Conservation (phyloP, 1,140 invertebrate genomes). For the Calephelis virginiensis region DNA sequence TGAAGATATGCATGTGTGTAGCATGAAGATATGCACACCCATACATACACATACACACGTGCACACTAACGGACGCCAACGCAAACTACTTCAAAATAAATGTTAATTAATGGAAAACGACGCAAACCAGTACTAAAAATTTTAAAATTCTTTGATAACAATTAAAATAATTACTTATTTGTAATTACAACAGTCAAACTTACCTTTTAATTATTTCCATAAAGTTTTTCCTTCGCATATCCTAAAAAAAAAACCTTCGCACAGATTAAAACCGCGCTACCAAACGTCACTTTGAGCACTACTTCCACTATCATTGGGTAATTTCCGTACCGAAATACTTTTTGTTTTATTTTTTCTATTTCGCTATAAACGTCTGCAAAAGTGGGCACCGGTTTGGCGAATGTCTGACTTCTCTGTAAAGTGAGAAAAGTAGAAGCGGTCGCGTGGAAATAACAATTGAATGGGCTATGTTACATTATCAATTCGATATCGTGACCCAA, state of each 20-base stretch:
- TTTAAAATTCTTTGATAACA: too few species aligned
- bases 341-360: slow-evolving; percentile 34
- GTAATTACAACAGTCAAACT: neutral
- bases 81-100: too few species aligned
- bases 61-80: too few species aligned
- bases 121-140: too few species aligned
- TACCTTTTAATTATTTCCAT: slow-evolving; percentile 56
- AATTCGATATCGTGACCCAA: slow-evolving; percentile 17
- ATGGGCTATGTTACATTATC: slow-evolving; percentile 35
- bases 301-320: slow-evolving; percentile 29
- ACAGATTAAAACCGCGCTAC: slow-evolving; percentile 25
- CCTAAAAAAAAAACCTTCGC: slow-evolving; percentile 26
- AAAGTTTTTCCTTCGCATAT: slow-evolving; percentile 37
- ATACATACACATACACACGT: too few species aligned
- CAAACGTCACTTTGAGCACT: slow-evolving; percentile 23
- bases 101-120: too few species aligned
- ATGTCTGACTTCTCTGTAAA: slow-evolving; percentile 31
- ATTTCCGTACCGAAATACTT: slow-evolving; percentile 33
- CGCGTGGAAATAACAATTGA: slow-evolving; percentile 51
- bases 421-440: slow-evolving; percentile 42
- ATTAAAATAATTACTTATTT: too few species aligned
- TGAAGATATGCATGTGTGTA: too few species aligned
- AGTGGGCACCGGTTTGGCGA: slow-evolving; percentile 51
- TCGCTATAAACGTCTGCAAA: slow-evolving; percentile 44
- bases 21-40: too few species aligned